Evolutionary conservation across 2,888 invertebrate genomes (phyloP), one percentile per base, ranked within the genome.

Genomic region (Xylota segnis): DNA sequence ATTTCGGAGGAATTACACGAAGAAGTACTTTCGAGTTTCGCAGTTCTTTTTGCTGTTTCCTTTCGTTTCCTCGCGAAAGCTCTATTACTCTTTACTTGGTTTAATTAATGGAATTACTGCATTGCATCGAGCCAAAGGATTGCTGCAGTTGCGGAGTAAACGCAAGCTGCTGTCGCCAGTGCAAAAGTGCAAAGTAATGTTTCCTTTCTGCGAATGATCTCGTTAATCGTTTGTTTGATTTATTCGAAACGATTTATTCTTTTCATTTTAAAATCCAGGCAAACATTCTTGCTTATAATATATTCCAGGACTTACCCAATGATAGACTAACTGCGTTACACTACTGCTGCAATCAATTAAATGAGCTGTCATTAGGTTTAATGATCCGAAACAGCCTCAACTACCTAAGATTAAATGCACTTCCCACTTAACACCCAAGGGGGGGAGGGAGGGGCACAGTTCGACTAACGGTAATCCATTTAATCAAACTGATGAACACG

Each of bases 161-260:
- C 10, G 27, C 45, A 12, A 52, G 66, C 76, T 76, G 61, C 82
- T 76, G 66, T 61, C 45, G 5, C 18, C 52, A 34, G 56, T 58
- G 58, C 47, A 66, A 76, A 50, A 76, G 76, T 76, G 76, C 76
- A 76, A 68, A 76, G 50, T 76, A 59, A 59, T 76, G 76, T 76
- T 68, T 76, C 32, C 27, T 10, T 68, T 59, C 18, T 14, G 58
- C 29, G 47, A 29, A 68, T 50, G 58, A 52, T 66, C 32, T 58
- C 50, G 29, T 40, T 47, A 32, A 54, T 61, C 14, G 12, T 12
- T 43, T 40, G 7, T 52, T 47, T 10, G 52, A 6, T 45, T 32
- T 43, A 18, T 56, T 52, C 5, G 7, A 7, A n/a, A 1, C 1
- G 4, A n/a, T 0, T n/a, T 43, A 6, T 50, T 9, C 5, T 45